phyloP scores from a whole-genome alignment of 2,888 invertebrate genomes.

The Sinhomidia bicolor region DNA sequence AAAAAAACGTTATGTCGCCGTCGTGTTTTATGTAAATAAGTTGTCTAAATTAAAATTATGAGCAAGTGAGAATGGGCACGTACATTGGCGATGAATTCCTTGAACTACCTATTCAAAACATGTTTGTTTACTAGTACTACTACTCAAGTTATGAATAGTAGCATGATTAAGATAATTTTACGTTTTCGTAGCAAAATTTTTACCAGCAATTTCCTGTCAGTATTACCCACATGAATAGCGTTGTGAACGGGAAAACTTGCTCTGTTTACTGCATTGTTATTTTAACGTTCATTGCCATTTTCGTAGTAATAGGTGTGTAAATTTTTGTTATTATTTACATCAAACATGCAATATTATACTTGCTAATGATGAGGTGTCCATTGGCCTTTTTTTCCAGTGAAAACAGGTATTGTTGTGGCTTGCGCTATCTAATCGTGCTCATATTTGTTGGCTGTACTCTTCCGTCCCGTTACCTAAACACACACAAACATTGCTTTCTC shows the following conservation, averaged over 20 bases:
- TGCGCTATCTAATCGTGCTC: too few species aligned
- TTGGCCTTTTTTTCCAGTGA: conserved; percentile 32
- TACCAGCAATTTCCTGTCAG: neutral
- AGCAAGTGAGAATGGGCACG: neutral
- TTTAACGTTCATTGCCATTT: neutral
- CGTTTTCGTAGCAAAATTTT: neutral
- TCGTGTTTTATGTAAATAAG: neutral
- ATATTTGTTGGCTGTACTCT: too few species aligned
- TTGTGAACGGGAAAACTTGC: neutral
- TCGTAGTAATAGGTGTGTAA: neutral
- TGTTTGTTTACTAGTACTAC: too few species aligned
- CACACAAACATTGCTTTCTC: conserved; percentile 15
- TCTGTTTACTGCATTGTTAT: neutral
- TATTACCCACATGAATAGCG: neutral
- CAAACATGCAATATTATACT: conserved; percentile 35
- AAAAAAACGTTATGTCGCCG: neutral
- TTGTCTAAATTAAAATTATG: neutral
- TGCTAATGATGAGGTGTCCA: conserved; percentile 37
- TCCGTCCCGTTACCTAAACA: too few species aligned
- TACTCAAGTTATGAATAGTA: too few species aligned
- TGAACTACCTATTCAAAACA: neutral
- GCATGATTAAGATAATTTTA: conserved; percentile 36
- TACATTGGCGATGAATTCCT: neutral
- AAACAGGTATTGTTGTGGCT: neutral
- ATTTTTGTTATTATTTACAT: conserved; percentile 13